Base-by-base conservation (phyloP, 2,113 vertebrate species). In the Microtus richardsoni region DNA sequence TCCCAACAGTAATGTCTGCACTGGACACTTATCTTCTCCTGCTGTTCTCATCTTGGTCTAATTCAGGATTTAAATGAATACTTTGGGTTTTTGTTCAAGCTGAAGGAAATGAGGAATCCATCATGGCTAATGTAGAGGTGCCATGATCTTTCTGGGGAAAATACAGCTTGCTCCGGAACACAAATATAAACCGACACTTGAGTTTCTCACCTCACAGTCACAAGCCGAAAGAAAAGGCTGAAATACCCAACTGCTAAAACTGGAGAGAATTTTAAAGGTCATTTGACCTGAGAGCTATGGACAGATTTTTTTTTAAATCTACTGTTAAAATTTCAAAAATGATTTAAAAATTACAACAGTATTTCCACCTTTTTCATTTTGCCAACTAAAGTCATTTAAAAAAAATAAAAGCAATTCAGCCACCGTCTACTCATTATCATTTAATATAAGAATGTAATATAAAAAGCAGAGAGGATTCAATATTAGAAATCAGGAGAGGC, bases 121-220 rank as follows among this genome's bases (percentile, higher is more conserved):
- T 71, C 66, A 92, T 19, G 30, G 49, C 36, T 79, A 71, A 80
- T 7, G 5, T 30, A 58, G 16, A 19, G 17, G 91, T 12, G 70
- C 86, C 54, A 24, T 39, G 22, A 73, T 75, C 75, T 92, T 70
- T 91, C 80, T 52, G 71, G 84, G 54, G 26, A 73, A 95, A 92
- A 78, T 3, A 62, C 41, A 92, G 86, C 77, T 39, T 91, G 78
- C 71, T 92, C 85, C 47, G 78, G 44, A 86, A 85, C 22, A 49
- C 64, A 97, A 94, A 97, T 74, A 89, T 60, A 93, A 96, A 79
- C 24, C 74, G 94, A 96, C 96, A 88, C n/a, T 94, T 93, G 82
- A 94, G 83, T 68, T 94, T 95, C 93, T 94, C n/a, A 78, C 91
- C 58, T 95, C 92, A 80, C 10, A 52, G 75, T 96, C 47, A 49